phyloP scores from a whole-genome alignment of 2,797 vertebrate species.

The Sorex maritimensis region DNA sequence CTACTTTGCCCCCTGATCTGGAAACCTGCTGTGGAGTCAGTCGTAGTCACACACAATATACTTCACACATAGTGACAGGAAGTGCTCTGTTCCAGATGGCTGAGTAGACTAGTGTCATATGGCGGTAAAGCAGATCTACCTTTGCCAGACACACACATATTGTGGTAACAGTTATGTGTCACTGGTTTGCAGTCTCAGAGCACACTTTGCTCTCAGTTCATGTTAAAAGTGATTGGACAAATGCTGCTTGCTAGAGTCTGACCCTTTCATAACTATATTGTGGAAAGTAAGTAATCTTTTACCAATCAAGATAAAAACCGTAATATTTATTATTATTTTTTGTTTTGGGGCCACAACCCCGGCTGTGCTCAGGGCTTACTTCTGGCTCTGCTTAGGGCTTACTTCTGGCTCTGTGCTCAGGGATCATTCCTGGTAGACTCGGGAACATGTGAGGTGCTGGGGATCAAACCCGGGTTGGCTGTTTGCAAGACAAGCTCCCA shows the following conservation, averaged over 20 bases:
- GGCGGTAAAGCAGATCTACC: conserved; percentile 36
- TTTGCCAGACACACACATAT: conserved; percentile 24
- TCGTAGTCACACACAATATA: not conserved
- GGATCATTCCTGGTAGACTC: too few relatives aligned
- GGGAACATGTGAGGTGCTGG: too few relatives aligned
- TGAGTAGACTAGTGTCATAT: conserved; percentile 45
- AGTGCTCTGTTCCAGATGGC: conserved; percentile 56
- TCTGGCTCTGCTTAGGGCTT: too few relatives aligned
- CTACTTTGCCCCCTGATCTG: conserved; percentile 61
- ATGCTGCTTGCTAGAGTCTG: not conserved
- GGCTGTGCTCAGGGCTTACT: too few relatives aligned
- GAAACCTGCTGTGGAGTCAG: conserved; percentile 42
- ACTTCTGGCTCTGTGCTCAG: too few relatives aligned
- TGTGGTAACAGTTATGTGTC: conserved; percentile 19
- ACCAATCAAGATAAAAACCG: too few relatives aligned
- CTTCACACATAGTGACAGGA: conserved; percentile 62
- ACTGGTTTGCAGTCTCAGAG: not conserved
- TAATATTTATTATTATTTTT: too few relatives aligned
- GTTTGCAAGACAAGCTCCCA: too few relatives aligned
- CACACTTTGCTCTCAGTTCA: not conserved
- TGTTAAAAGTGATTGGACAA: conserved; percentile 20
- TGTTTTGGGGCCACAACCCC: too few relatives aligned
- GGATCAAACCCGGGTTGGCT: too few relatives aligned
- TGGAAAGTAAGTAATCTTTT: not conserved
- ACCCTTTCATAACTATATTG: conserved; percentile 45